A percentile compares a stretch with the other conserved stretches of the same genome.
phyloP scores from a whole-genome alignment of 2,888 invertebrate genomes.

The Sepiola atlantica region DNA sequence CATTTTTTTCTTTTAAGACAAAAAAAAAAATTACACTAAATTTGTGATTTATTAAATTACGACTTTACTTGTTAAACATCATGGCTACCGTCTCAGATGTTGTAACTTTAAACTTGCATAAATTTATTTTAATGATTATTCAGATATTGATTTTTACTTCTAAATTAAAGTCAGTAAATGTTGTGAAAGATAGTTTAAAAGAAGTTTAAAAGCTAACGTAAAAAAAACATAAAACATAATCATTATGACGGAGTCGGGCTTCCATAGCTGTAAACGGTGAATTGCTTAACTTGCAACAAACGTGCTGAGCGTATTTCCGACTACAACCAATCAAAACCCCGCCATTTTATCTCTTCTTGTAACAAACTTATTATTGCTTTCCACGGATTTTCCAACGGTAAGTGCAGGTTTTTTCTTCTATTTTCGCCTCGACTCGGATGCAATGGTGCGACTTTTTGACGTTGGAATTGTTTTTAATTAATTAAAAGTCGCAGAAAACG shows the following conservation, averaged over 20 bases:
- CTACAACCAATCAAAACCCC: conserved; percentile 45
- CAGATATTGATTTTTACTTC: too few relatives aligned
- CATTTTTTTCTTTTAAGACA: too few relatives aligned
- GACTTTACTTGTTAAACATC: too few relatives aligned
- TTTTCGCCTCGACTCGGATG: neutral
- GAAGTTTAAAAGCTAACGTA: too few relatives aligned
- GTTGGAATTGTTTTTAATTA: neutral
- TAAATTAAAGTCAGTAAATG: too few relatives aligned
- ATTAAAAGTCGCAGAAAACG: neutral
- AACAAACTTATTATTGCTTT: neutral
- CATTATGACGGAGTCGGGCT: neutral
- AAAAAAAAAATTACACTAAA: too few relatives aligned
- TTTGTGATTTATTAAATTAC: too few relatives aligned
- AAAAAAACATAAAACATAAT: too few relatives aligned
- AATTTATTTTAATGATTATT: too few relatives aligned
- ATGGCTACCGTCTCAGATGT: too few relatives aligned
- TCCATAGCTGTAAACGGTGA: neutral
- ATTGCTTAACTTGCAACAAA: neutral
- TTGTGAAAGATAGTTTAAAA: too few relatives aligned
- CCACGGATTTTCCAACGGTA: conserved; percentile 14
- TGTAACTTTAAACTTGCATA: too few relatives aligned
- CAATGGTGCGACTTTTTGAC: neutral
- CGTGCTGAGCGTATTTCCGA: neutral
- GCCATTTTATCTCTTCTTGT: conserved; percentile 35
- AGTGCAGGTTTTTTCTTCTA: neutral